Base-by-base conservation (phyloP, 2,797 vertebrate genomes). In the Fratercula arctica region DNA sequence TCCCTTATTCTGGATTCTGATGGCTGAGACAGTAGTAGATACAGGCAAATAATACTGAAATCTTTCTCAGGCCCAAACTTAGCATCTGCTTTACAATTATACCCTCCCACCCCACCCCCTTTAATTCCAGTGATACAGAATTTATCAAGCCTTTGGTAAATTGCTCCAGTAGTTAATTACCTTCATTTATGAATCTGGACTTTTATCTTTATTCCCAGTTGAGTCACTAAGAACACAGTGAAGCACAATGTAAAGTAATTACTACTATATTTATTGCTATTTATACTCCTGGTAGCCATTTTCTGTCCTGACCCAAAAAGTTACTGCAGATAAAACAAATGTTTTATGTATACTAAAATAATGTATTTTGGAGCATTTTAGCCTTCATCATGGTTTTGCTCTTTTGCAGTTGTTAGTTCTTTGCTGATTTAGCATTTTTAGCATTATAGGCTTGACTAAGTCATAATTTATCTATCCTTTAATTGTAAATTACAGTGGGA, bases 181-280 rank as follows among this genome's bases (percentile, higher is more conserved):
- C 93, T 94, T 96, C 97, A 94, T 96, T 94, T 97, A 92, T 96
- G 96, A 97, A 95, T 97, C 94, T 94, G 95, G 93, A 97, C 94
- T 96, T 97, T 92, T 93, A 96, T 95, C 89, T 96, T 96, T 96
- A 93, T 96, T 97, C 94, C 91, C 94, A 93, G 69, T 87, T 95
- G 93, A 96, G 93, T 93, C 91, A 88, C 96, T 95, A 66, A 86
- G 74, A 96, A 88, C 90, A 93, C 67, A 75, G 85, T 91, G 89
- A 94, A 94, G 92, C 90, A 96, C 95, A 88, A 92, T 96, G 82
- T 86, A 86, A 94, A 96, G 95, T 93, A 91, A 94, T 96, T 96
- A 93, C 90, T 95, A 79, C 93, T 96, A 8, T 93, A 94, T 97
- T 96, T 97, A 96, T 96, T 92, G 75, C 92, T 94, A 86, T 94